phyloP scores from a whole-genome alignment of 2,113 vertebrate genomes.

The Oreochromis aureus region DNA sequence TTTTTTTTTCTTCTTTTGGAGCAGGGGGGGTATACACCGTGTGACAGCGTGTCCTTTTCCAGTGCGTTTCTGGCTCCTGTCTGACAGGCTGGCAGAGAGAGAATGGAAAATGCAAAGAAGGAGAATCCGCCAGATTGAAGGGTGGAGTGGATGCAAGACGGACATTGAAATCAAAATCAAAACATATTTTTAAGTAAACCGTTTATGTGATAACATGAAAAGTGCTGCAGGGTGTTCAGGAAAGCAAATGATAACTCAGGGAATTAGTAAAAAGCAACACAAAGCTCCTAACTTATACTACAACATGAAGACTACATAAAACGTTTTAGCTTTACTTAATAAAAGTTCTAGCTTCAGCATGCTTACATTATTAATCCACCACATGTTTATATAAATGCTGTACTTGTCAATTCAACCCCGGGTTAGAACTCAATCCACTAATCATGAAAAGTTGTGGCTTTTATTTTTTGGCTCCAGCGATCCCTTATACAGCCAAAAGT shows the following conservation, averaged over 20 bases:
- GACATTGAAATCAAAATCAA: slow-evolving; percentile 14
- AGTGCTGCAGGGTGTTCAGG: not conserved
- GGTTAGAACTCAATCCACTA: not conserved
- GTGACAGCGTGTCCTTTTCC: slow-evolving; percentile 36
- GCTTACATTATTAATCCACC: not conserved
- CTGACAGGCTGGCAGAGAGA: slow-evolving; percentile 11
- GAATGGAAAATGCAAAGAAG: slow-evolving; percentile 42
- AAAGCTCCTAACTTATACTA: not conserved
- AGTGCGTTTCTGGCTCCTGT: slow-evolving; percentile 19
- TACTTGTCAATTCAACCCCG: not conserved
- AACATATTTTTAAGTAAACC: slow-evolving; percentile 18
- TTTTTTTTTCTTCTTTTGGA: not conserved
- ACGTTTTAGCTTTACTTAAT: not conserved
- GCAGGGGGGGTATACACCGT: slow-evolving; percentile 1
- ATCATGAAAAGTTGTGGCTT: not conserved
- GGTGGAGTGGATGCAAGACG: slow-evolving; percentile 3
- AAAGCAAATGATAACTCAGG: not conserved
- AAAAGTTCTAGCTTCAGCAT: not conserved
- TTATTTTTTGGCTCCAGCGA: not conserved
- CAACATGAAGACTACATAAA: not conserved
- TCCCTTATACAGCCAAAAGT: not conserved
- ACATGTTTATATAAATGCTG: not conserved
- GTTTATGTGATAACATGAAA: slow-evolving; percentile 31
- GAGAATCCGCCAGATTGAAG: slow-evolving; percentile 6
- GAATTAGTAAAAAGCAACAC: not conserved